Evolutionary conservation across 2,797 vertebrate species (phyloP), one percentile per base, ranked within the genome.

Genomic region (Iguana delicatissima): DNA sequence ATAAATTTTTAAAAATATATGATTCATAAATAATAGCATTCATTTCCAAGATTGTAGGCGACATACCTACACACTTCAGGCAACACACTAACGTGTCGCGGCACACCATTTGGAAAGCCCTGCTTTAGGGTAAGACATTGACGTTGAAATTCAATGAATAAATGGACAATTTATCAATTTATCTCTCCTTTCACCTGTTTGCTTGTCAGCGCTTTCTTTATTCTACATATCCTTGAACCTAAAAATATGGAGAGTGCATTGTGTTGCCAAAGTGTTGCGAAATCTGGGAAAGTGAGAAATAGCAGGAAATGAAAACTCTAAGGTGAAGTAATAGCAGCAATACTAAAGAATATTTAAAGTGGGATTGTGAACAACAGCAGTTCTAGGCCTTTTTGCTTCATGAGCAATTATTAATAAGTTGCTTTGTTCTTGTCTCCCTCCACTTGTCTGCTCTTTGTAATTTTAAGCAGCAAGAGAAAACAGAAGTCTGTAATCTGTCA

Each of bases 391-490:
- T 55, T 42, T 77, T 79, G 22, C 42, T 77, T 35, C 57, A 16
- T 22, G 4, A 73, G 73, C 72, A 89, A 84, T 84, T 50, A 84
- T 84, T 84, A 64, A 84, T 84, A 52, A n/a, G 57, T 35, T 50
- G 7, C 26, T 89, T 89, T 89, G 59, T 80, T 80, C 76, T 42
- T 46, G 20, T 50, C 46, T 84, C 57, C 57, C 29, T 84, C 59
- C 7, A 35, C 67, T 79, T 84, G 73, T 84, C 72, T 89, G 57
- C n/a, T 76, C 3, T 74, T 74, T 74, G 20, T 74, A 46, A 59
- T 59, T 74, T 46, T 76, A 64, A 29, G 29, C 81, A 69, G 57
- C 29, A 24, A 89, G 76, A 80, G 13, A 67, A 9, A 89, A 73
- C 24, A 84, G 57, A 89, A 22, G 46, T 46, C 38, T 64, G 59